These are phyloP conservation scores for Chromoteleia sp. DNA, from an alignment of 2,888 invertebrate genomes.

Conservation along the genomic window DNA sequence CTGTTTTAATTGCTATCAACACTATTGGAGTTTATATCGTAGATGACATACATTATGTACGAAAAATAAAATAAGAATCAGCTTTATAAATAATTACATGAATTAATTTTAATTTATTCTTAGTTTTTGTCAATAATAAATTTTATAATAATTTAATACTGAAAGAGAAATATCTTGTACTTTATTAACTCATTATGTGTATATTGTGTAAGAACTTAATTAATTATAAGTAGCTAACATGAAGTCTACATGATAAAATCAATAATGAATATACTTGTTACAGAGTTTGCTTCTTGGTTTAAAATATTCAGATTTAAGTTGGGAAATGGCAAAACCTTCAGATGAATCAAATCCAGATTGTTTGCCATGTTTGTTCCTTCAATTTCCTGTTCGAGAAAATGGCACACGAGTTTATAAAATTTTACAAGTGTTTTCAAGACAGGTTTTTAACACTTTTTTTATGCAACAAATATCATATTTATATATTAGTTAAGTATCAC, in stretches of 20 bases:
- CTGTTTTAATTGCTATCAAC: slow-evolving; percentile 95
- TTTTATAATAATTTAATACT: too few relatives aligned
- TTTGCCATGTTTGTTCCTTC: slow-evolving; percentile 95
- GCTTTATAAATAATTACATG: too few relatives aligned
- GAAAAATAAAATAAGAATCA: slow-evolving; percentile 79
- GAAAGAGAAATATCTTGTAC: too few relatives aligned
- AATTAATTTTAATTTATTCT: too few relatives aligned
- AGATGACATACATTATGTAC: slow-evolving; percentile 93
- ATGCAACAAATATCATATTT: not conserved
- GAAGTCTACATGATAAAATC: not conserved
- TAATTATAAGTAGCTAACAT: too few relatives aligned
- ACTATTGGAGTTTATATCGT: slow-evolving; percentile 93
- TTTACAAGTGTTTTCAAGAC: slow-evolving; percentile 89
- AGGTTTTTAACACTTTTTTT: slow-evolving; percentile 79
- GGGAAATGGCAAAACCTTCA: slow-evolving; percentile 96
- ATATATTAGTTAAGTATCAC: not conserved
- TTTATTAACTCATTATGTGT: too few relatives aligned
- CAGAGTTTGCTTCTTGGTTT: slow-evolving; percentile 94
- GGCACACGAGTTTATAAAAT: slow-evolving; percentile 92
- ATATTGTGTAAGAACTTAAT: too few relatives aligned
- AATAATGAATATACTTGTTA: slow-evolving; percentile 3
- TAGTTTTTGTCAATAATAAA: too few relatives aligned
- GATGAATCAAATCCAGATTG: slow-evolving; percentile 94
- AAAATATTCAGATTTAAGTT: slow-evolving; percentile 94
- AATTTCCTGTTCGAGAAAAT: slow-evolving; percentile 93